phyloP scores from a whole-genome alignment of 2,113 vertebrate species.

The Tretioscincus oriximinensis region DNA sequence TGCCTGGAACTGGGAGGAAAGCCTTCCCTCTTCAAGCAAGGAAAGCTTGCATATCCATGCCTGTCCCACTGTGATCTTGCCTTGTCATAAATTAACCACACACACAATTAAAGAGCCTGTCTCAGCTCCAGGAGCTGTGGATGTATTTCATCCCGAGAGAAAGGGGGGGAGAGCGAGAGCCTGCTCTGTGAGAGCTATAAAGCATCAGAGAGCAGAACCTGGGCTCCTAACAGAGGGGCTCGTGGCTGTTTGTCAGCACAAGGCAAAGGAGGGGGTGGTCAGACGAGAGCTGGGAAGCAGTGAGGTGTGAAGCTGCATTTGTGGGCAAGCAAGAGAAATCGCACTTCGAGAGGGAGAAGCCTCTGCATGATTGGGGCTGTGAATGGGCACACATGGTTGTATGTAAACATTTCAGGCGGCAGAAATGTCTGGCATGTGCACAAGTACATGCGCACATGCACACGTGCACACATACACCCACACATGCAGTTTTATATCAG shows the following conservation, averaged over 20 bases:
- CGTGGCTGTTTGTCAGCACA: conserved; percentile 19
- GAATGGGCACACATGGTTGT: too few relatives aligned
- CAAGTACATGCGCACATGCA: too few relatives aligned
- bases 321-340: background rate
- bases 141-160: conserved; percentile 41
- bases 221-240: conserved; percentile 24
- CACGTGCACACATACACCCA: background rate
- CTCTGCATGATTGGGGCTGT: background rate
- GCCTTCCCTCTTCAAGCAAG: background rate
- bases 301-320: background rate
- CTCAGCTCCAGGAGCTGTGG: conserved; percentile 39
- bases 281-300: background rate
- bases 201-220: conserved; percentile 47
- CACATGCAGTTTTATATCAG: too few relatives aligned
- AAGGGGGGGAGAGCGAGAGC: conserved; percentile 23
- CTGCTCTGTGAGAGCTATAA: conserved; percentile 17
- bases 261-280: background rate
- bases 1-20: background rate
- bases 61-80: background rate
- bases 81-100: background rate
- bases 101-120: conserved; percentile 48
- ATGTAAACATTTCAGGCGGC: background rate
- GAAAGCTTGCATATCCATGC: accelerated
- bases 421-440: background rate
- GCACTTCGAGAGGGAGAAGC: background rate